A percentile compares a stretch with the other conserved stretches of the same genome.
These are phyloP conservation scores for Tholera decimalis DNA, from an alignment of 2,888 invertebrate species.

Conservation along the genomic window DNA sequence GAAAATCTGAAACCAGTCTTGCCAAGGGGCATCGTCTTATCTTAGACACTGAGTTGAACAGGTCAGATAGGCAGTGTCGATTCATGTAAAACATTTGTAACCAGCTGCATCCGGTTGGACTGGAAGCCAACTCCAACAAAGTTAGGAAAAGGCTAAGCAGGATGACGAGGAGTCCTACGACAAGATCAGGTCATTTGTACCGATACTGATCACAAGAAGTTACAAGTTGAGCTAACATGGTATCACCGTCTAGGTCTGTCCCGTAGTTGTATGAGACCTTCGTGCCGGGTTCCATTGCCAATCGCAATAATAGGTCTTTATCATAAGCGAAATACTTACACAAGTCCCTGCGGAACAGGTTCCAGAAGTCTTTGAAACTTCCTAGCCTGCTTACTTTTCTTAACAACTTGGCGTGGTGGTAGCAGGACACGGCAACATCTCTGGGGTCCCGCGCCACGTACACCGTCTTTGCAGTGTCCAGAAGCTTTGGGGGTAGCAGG, in stretches of 20 bases:
- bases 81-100: no score
- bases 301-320: background rate
- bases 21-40: no score
- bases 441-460: conserved; percentile 96
- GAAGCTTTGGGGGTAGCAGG: conserved; percentile 92
- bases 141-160: no score
- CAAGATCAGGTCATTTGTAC: no score
- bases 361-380: conserved; percentile 92
- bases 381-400: conserved; percentile 89
- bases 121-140: no score
- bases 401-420: conserved; percentile 91
- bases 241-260: background rate
- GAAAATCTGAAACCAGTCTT: no score
- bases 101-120: no score
- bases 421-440: conserved; percentile 95
- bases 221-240: background rate
- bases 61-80: no score
- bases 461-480: conserved; percentile 92
- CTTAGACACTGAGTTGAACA: no score
- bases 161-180: no score
- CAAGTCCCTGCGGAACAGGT: conserved; percentile 91
- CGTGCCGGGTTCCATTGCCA: background rate
- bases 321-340: conserved; percentile 82
- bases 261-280: background rate
- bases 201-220: no score